These are phyloP conservation scores for Silvanus unidentatus DNA, from an alignment of 2,888 invertebrate species.

Conservation along the genomic window DNA sequence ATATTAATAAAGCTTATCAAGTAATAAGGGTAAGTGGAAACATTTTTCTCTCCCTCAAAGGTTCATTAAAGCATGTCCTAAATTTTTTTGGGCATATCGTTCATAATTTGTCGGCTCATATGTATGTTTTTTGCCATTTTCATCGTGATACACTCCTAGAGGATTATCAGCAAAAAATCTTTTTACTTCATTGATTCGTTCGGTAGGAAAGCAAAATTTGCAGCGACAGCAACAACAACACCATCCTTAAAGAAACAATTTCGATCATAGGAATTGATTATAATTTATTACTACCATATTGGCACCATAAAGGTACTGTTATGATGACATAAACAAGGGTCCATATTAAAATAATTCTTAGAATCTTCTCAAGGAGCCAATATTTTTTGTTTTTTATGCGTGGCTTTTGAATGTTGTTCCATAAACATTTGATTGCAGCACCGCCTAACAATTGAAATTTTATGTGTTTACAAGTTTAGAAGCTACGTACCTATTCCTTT, in stretches of 20 bases:
- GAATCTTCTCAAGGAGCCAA: conserved; percentile 31
- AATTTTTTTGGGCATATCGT: conserved; percentile 51
- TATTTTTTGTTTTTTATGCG: conserved; percentile 19
- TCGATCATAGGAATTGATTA: conserved; percentile 2
- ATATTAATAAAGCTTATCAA: conserved; percentile 69
- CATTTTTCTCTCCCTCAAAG: conserved; percentile 28
- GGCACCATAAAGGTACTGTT: conserved; percentile 50
- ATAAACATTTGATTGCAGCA: conserved; percentile 42
- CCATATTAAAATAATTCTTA: conserved; percentile 44
- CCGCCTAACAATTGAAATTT: conserved; percentile 21
- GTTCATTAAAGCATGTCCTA: conserved; percentile 53
- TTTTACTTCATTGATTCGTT: conserved; percentile 52
- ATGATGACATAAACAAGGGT: conserved; percentile 44
- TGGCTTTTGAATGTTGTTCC: conserved; percentile 37
- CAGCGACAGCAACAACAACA: conserved; percentile 56
- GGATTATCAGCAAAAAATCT: conserved; percentile 53
- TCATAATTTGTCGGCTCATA: conserved; percentile 55
- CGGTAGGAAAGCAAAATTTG: conserved; percentile 52
- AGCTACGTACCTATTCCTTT: conserved; percentile 41
- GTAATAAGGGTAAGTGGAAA: conserved; percentile 65
- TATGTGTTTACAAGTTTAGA: too few relatives aligned
- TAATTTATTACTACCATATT: conserved; percentile 40
- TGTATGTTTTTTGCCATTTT: conserved; percentile 39
- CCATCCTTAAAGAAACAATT: conserved; percentile 50
- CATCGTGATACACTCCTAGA: conserved; percentile 48